phyloP scores from a whole-genome alignment of 2,113 vertebrate genomes.

The Corvus hawaiiensis region DNA sequence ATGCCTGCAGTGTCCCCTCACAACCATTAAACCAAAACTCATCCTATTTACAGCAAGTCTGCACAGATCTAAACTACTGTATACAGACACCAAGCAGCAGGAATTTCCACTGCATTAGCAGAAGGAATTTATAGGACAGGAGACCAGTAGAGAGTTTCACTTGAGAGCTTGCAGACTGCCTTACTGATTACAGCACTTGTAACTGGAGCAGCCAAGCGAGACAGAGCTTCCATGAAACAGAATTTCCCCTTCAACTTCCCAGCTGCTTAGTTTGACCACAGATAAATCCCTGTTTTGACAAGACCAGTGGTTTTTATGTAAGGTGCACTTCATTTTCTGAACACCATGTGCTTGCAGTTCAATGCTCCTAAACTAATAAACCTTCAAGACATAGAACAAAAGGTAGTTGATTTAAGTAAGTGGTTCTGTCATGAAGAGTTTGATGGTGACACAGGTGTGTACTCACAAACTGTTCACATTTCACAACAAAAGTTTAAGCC shows the following conservation, averaged over 20 bases:
- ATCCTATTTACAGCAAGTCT: not conserved
- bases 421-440: not conserved
- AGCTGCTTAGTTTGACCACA: not conserved
- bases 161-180: not conserved
- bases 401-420: not conserved
- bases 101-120: not conserved
- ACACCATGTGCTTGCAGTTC: not conserved
- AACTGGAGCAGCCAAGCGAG: not conserved
- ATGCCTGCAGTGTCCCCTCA: not conserved
- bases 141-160: not conserved
- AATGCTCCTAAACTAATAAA: fast-evolving
- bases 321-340: not conserved
- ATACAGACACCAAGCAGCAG: not conserved
- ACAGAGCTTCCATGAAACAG: not conserved
- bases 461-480: not conserved
- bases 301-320: not conserved
- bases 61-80: not conserved
- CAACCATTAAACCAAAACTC: not conserved
- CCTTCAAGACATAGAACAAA: not conserved
- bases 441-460: not conserved
- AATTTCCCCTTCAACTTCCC: not conserved
- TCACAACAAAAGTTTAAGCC: not conserved
- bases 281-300: not conserved
- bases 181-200: not conserved
- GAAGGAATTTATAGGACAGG: not conserved